phyloP scores from a whole-genome alignment of 2,888 invertebrate genomes.

The Diarsia rubi region DNA sequence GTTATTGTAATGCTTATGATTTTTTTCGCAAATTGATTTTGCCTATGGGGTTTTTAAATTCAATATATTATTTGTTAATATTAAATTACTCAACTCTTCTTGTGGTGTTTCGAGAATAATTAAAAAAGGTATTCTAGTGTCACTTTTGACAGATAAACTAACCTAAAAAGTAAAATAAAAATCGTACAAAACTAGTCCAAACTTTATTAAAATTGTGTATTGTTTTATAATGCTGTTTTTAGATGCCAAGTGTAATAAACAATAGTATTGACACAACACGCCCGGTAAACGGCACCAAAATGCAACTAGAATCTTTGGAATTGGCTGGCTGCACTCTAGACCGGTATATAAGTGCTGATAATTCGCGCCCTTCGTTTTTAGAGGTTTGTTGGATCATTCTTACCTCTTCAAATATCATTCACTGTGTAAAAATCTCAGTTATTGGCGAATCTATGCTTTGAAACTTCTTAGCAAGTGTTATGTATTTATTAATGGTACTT shows the following conservation, averaged over 20 bases:
- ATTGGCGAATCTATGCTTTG: background rate
- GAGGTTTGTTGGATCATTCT: conserved; percentile 84
- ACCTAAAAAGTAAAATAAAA: conserved; percentile 70
- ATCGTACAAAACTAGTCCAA: conserved; percentile 62
- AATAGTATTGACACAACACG: conserved; percentile 79
- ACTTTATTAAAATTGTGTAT: conserved; percentile 60
- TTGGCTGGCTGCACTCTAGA: conserved; percentile 95
- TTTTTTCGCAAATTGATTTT: conserved; percentile 10
- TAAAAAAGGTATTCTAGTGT: conserved; percentile 61
- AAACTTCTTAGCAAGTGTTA: background rate
- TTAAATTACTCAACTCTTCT: conserved; percentile 6
- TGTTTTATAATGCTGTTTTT: conserved; percentile 74
- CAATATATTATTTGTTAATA: conserved; percentile 26
- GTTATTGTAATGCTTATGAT: conserved; percentile 43
- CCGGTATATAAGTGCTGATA: conserved; percentile 93
- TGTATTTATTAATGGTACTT: conserved; percentile 34
- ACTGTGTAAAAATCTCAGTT: background rate
- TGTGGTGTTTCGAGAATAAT: conserved; percentile 22
- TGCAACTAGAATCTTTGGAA: conserved; percentile 93
- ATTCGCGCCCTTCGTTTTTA: conserved; percentile 93
- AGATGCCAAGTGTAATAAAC: conserved; percentile 85
- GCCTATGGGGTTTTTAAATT: conserved; percentile 41
- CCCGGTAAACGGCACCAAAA: conserved; percentile 81
- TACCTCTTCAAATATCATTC: conserved; percentile 1
- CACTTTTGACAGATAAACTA: conserved; percentile 67